Conservation (phyloP, 2,113 vertebrate species). For the Gymnorhina tibicen region DNA sequence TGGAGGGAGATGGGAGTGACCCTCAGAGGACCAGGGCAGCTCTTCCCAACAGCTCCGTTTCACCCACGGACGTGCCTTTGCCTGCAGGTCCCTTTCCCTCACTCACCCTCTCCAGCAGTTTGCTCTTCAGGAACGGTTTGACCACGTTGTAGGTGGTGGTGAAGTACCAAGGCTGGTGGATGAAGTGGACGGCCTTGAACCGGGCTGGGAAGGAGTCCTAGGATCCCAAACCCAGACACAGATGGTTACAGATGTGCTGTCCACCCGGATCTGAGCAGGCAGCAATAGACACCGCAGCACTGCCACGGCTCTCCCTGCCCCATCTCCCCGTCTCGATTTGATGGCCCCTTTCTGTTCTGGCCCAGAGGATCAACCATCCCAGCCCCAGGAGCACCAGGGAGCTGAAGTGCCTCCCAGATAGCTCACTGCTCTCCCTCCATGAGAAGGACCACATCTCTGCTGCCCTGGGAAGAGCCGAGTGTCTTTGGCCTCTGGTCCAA, state of each 20-base stretch:
- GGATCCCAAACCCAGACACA: neutral
- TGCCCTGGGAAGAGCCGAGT: neutral
- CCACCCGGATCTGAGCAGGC: fast-evolving
- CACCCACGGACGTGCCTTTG: neutral
- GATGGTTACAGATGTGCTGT: neutral
- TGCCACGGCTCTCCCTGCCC: fast-evolving
- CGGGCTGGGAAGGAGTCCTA: conserved; percentile 97
- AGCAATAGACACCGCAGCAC: neutral
- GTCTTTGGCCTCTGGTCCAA: neutral
- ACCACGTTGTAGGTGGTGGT: conserved; percentile 97
- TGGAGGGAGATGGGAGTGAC: conserved; percentile 17
- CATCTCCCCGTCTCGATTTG: neutral
- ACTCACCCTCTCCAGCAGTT: conserved; percentile 92
- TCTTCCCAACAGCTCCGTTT: fast-evolving
- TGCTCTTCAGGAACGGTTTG: conserved; percentile 96
- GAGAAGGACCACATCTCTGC: neutral
- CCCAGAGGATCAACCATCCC: neutral
- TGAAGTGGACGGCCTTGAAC: conserved; percentile 96
- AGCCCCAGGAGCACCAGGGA: neutral
- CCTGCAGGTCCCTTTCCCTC: neutral
- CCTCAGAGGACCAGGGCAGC: neutral
- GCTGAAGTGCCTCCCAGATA: neutral
- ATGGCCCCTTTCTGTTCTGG: neutral
- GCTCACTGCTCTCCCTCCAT: neutral
- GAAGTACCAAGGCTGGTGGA: conserved; percentile 98